A percentile compares a stretch with the other conserved stretches of the same genome.
Evolutionary conservation across 2,888 invertebrate species (phyloP).

Genomic region (Stratiomys singularior): DNA sequence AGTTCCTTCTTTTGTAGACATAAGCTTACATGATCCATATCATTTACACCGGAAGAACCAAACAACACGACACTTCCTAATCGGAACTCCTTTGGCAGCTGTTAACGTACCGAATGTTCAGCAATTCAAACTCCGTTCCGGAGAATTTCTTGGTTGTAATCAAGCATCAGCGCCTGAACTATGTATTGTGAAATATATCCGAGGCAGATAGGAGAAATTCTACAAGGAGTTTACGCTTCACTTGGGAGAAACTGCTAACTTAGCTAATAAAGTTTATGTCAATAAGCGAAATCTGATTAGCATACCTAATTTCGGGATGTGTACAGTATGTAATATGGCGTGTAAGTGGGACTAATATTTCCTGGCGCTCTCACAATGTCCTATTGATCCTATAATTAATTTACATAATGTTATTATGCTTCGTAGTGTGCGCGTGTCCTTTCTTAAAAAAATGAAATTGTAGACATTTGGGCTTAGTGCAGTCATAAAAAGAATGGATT

Average conservation of each 20-base stretch:
- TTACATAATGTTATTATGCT: background rate
- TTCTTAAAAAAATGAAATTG: too few species aligned
- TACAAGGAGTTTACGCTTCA: background rate
- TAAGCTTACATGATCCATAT: background rate
- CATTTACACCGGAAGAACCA: background rate
- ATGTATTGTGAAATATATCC: background rate
- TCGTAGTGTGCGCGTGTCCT: background rate
- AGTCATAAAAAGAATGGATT: too few species aligned
- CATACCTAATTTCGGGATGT: background rate
- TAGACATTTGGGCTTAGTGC: too few species aligned
- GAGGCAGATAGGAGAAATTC: background rate
- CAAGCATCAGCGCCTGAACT: background rate
- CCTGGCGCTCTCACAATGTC: background rate
- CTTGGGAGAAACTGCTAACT: constrained; percentile 2
- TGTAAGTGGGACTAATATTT: constrained; percentile 11
- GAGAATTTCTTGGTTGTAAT: background rate
- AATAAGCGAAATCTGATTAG: constrained; percentile 14
- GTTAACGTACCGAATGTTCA: background rate
- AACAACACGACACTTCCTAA: background rate
- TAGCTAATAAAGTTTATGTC: background rate
- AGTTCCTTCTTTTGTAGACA: background rate
- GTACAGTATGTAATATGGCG: background rate
- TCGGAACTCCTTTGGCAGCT: background rate
- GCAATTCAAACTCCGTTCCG: background rate
- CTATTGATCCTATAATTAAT: background rate